These are phyloP conservation scores for Himalopsyche japonica DNA, from an alignment of 2,888 invertebrate species.

Conservation along the genomic window DNA sequence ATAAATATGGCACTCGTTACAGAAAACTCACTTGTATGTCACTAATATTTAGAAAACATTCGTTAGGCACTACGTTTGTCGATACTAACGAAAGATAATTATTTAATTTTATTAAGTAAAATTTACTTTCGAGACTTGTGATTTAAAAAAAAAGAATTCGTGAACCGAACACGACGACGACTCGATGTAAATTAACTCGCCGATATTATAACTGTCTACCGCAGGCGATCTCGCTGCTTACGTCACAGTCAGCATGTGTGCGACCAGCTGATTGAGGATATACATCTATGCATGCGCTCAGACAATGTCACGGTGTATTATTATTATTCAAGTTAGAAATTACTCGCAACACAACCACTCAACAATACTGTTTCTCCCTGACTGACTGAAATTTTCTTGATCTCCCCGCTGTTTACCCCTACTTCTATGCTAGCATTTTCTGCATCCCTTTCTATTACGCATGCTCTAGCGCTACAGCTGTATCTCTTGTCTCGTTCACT, in stretches of 20 bases:
- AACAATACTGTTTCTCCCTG: slow-evolving; percentile 18
- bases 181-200: background rate
- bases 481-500: slow-evolving; percentile 22
- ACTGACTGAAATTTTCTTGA: slow-evolving; percentile 41
- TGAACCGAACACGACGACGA: background rate
- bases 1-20: background rate
- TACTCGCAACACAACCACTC: background rate
- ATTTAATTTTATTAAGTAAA: too few relatives aligned
- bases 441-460: slow-evolving; percentile 15
- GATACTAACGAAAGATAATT: background rate
- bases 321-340: slow-evolving; percentile 6
- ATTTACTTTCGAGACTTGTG: background rate
- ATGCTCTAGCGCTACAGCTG: slow-evolving; percentile 19
- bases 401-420: slow-evolving; percentile 29
- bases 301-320: slow-evolving; percentile 21
- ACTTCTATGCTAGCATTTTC: background rate
- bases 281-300: slow-evolving; percentile 13
- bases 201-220: background rate
- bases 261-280: slow-evolving; percentile 31
- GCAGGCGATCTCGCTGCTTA: slow-evolving; percentile 16
- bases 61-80: background rate
- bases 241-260: slow-evolving; percentile 34
- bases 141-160: background rate
- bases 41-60: background rate
- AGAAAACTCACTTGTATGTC: background rate